Evolutionary conservation across 2,113 vertebrate genomes (phyloP), one percentile per base, ranked within the genome.

Genomic region (Sitta europaea): DNA sequence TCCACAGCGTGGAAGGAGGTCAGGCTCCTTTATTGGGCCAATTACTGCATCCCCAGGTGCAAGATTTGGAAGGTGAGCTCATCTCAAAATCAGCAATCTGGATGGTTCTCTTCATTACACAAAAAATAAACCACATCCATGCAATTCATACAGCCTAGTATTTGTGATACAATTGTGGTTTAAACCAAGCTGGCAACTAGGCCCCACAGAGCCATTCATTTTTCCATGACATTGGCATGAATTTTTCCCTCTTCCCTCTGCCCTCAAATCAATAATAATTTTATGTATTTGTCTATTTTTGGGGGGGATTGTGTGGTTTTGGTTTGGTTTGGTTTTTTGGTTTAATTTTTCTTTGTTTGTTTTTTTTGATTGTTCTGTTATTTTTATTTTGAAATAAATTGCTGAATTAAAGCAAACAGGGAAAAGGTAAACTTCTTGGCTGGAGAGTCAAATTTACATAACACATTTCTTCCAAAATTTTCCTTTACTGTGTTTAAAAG

Each of bases 171-270:
- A 43, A 63, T 28, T 66, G 21, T 62, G 42, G 5, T 62, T 83
- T 76, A 70, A 83, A 83, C 18, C 5, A 25, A 42, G 14, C 17
- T 12, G 2, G 2, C n/a, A 68, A 6, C n/a, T 13, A 22, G 25
- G 14, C 14, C n/a, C 25, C 54, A 73, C 16, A 36, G 28, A 66
- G 4, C 18, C 19, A 35, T 61, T 68, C 0, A 0, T 2, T 45
- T 80, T 88, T 83, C 45, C 31, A 11, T 42, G 3, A 24, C 40
- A 53, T 5, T 79, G 45, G 3, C 14, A 90, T 76, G 11, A 76
- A 73, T 83, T 92, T 8, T 18, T 88, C 11, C 27, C 10, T 35
- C 55, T 81, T 14, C 11, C 16, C 10, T 35, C 55, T 81, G 12
- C 11, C 16, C 23, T 12, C 25, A 71, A 59, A 72, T 55, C 61